A percentile compares a stretch with the other conserved stretches of the same genome.
Conservation (phyloP, 2,797 vertebrate genomes). For the Hoplostethus atlanticus region DNA sequence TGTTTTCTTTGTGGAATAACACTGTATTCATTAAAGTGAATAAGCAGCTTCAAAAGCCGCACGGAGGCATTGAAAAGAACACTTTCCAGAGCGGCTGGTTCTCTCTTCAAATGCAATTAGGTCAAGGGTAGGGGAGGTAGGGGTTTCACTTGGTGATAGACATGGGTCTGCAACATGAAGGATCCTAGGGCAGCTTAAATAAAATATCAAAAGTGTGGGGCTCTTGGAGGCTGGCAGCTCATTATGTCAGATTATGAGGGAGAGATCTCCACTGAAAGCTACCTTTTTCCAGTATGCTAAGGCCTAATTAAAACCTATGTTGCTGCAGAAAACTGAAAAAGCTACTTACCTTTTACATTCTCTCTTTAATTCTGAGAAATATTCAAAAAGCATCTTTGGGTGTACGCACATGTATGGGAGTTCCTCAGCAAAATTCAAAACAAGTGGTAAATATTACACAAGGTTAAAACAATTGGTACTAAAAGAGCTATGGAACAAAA, state of each 20-base stretch:
- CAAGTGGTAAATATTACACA: conserved; percentile 10
- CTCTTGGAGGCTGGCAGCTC: conserved; percentile 64
- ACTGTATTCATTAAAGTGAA: conserved; percentile 76
- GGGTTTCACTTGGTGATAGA: conserved; percentile 61
- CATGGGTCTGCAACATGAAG: conserved; percentile 43
- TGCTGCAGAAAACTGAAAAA: conserved; percentile 33
- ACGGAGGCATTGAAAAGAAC: conserved; percentile 67
- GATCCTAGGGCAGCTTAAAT: conserved; percentile 74
- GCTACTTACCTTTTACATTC: conserved; percentile 3
- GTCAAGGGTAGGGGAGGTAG: conserved; percentile 68
- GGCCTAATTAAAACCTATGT: conserved; percentile 50
- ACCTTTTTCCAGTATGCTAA: conserved; percentile 49
- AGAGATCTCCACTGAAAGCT: conserved; percentile 46
- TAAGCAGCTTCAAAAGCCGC: conserved; percentile 75
- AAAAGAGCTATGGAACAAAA: conserved; percentile 5
- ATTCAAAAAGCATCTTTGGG: not conserved
- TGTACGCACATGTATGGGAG: too few species aligned
- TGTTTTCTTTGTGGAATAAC: conserved; percentile 79
- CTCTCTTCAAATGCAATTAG: conserved; percentile 73
- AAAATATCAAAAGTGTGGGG: conserved; percentile 68
- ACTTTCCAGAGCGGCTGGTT: conserved; percentile 70
- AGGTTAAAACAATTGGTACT: not conserved
- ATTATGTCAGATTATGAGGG: conserved; percentile 66
- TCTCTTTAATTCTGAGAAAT: not conserved
- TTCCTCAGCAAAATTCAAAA: not conserved